phyloP scores from a whole-genome alignment of 23 tunicate species.

The Halocynthia aurantium region DNA sequence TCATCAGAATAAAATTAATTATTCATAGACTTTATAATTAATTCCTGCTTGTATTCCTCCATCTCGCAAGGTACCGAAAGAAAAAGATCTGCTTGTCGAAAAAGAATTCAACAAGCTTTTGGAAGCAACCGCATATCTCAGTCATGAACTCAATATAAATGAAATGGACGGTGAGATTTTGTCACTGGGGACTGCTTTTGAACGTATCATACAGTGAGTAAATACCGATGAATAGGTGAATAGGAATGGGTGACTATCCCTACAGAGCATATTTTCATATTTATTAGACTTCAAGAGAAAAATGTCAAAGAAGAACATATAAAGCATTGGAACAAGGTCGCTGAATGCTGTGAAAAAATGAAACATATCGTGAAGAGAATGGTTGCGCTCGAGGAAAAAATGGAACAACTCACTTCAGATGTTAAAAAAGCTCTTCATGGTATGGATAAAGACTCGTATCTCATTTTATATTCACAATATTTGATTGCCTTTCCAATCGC shows the following conservation, averaged over 20 bases:
- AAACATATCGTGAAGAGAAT: slow-evolving; percentile 19
- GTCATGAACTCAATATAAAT: slow-evolving; percentile 74
- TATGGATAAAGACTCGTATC: background rate
- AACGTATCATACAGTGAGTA: slow-evolving; percentile 71
- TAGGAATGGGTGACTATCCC: too few relatives aligned
- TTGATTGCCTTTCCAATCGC: background rate
- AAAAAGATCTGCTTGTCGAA: slow-evolving; percentile 78
- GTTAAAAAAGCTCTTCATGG: slow-evolving; percentile 10
- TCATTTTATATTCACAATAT: background rate
- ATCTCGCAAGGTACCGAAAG: slow-evolving; percentile 62
- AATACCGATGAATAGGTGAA: background rate
- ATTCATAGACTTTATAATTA: background rate
- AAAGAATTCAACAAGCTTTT: slow-evolving; percentile 82
- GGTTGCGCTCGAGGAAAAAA: slow-evolving; percentile 36
- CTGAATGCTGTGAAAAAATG: slow-evolving; percentile 26
- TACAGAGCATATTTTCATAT: background rate
- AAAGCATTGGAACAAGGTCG: slow-evolving; percentile 46
- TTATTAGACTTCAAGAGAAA: slow-evolving; percentile 67
- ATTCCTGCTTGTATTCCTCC: background rate
- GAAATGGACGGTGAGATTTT: slow-evolving; percentile 51
- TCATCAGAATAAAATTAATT: background rate
- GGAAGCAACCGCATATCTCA: slow-evolving; percentile 81
- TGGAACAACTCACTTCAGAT: slow-evolving; percentile 10
- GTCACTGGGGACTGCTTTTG: slow-evolving; percentile 80
- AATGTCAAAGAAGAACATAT: slow-evolving; percentile 65